phyloP scores from a whole-genome alignment of 1,140 invertebrate species.

The Pollicipes pollicipes region DNA sequence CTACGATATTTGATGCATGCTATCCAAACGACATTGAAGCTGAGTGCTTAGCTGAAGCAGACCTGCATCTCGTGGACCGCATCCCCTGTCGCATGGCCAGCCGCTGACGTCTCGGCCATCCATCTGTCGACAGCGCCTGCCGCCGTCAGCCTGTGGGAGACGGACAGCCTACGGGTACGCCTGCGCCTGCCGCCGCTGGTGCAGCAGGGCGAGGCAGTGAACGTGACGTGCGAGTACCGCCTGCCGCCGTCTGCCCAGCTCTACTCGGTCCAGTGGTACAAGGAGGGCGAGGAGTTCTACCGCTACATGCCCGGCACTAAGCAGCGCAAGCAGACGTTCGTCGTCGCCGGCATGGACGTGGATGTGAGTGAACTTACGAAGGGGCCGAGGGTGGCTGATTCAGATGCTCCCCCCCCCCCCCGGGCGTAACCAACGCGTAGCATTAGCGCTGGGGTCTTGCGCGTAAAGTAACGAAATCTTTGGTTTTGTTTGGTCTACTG shows the following conservation, averaged over 20 bases:
- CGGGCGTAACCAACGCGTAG: too few relatives aligned
- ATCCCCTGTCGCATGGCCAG: too few relatives aligned
- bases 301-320: constrained; percentile 33
- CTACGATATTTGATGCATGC: too few relatives aligned
- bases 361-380: constrained; percentile 25
- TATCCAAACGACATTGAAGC: too few relatives aligned
- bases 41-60: too few relatives aligned
- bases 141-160: neutral
- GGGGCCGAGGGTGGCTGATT: too few relatives aligned
- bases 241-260: constrained; percentile 28
- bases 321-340: constrained; percentile 22
- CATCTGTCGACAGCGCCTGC: neutral
- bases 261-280: constrained; percentile 48
- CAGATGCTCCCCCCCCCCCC: too few relatives aligned
- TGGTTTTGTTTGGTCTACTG: too few relatives aligned
- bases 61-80: too few relatives aligned
- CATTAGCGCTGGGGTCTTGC: too few relatives aligned
- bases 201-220: neutral
- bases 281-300: constrained; percentile 41
- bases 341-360: constrained; percentile 23
- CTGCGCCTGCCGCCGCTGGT: neutral
- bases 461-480: too few relatives aligned
- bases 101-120: too few relatives aligned
- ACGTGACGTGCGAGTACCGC: constrained; percentile 29
- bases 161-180: neutral